These are phyloP conservation scores for Centruroides sculpturatus DNA, from an alignment of 1,140 invertebrate species.

Conservation along the genomic window DNA sequence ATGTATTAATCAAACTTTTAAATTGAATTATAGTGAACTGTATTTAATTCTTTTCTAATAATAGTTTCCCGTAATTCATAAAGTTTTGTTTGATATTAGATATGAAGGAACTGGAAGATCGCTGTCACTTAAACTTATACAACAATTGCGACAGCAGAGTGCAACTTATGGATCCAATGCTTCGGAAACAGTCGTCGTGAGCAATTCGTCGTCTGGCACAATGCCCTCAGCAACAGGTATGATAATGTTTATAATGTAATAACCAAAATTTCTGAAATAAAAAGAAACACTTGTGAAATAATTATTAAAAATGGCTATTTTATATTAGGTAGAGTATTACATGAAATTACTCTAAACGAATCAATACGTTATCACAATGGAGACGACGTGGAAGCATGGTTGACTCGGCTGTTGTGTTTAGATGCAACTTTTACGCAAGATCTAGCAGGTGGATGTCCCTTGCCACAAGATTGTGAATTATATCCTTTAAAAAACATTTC, in stretches of 20 bases:
- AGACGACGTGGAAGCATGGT: slow-evolving; percentile 83
- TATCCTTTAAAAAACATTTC: slow-evolving; percentile 32
- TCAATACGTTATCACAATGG: slow-evolving; percentile 84
- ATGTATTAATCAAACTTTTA: too few relatives aligned
- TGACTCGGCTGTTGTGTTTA: slow-evolving; percentile 80
- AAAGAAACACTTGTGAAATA: too few relatives aligned
- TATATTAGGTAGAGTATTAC: slow-evolving; percentile 28
- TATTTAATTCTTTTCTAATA: too few relatives aligned
- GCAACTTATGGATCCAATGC: background rate
- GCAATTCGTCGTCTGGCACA: too few relatives aligned
- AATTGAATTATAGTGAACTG: too few relatives aligned
- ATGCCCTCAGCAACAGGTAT: too few relatives aligned
- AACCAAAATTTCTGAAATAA: too few relatives aligned
- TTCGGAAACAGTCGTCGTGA: background rate
- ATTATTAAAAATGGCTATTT: too few relatives aligned
- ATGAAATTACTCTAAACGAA: slow-evolving; percentile 60
- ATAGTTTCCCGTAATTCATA: too few relatives aligned
- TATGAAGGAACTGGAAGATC: slow-evolving; percentile 98
- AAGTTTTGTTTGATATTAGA: slow-evolving; percentile 23
- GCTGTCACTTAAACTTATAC: slow-evolving; percentile 84
- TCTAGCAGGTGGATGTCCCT: slow-evolving; percentile 60
- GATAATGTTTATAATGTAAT: too few relatives aligned
- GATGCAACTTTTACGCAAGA: slow-evolving; percentile 43
- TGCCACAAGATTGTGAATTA: slow-evolving; percentile 75
- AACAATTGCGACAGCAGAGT: slow-evolving; percentile 59